phyloP scores from a whole-genome alignment of 2,113 vertebrate genomes.

The Gadus chalcogrammus region DNA sequence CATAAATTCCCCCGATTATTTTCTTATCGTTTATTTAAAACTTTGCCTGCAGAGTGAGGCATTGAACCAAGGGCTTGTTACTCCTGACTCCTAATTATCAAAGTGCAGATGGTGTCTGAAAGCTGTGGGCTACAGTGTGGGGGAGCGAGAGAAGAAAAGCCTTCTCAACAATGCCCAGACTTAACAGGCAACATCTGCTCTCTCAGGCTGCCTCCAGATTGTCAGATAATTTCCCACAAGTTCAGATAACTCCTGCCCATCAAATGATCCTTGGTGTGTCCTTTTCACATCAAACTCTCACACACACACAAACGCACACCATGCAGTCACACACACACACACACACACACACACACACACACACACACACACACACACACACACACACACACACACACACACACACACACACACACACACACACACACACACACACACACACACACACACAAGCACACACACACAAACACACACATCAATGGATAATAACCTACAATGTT shows the following conservation, averaged over 20 bases:
- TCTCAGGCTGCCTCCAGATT: slow-evolving; percentile 28
- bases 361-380: too few relatives aligned
- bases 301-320: too few relatives aligned
- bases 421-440: too few relatives aligned
- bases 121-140: slow-evolving; percentile 4
- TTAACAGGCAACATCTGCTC: slow-evolving; percentile 42
- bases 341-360: too few relatives aligned
- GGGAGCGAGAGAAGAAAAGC: slow-evolving; percentile 18
- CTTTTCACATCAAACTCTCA: too few relatives aligned
- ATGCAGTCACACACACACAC: too few relatives aligned
- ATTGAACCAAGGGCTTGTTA: background rate
- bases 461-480: background rate
- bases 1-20: too few relatives aligned
- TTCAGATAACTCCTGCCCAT: slow-evolving; percentile 16
- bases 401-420: too few relatives aligned
- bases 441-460: background rate
- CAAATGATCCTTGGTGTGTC: background rate
- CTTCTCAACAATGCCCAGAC: slow-evolving; percentile 7
- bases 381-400: too few relatives aligned
- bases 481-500: slow-evolving; percentile 19
- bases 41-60: background rate
- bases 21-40: too few relatives aligned
- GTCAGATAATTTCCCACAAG: slow-evolving; percentile 20
- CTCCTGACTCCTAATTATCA: background rate
- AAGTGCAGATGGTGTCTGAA: background rate